Percentiles rank a stretch among this genome's conserved stretches.
Conservation (phyloP, 2,888 invertebrate species). For the Kryphioiulus occultus region DNA sequence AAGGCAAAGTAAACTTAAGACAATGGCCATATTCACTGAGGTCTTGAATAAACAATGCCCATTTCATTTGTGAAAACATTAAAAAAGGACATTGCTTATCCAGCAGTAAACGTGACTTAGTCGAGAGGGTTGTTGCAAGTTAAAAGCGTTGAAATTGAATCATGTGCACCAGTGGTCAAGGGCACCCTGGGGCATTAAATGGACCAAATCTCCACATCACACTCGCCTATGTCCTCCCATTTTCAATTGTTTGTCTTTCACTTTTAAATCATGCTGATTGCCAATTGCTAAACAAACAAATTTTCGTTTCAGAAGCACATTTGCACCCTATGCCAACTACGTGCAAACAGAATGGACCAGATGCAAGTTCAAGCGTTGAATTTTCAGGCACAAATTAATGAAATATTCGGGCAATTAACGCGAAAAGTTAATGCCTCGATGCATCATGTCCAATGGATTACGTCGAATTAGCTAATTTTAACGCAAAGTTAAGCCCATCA, state of each 20-base stretch:
- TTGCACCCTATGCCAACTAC: not conserved
- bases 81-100: not conserved
- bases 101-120: not conserved
- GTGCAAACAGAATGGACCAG: not conserved
- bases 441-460: not conserved
- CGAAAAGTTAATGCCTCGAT: not conserved
- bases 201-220: slow-evolving; percentile 20
- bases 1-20: not conserved
- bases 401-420: not conserved
- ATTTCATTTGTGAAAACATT: not conserved
- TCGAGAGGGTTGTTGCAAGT: not conserved
- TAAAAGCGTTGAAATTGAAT: not conserved
- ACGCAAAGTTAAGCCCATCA: not conserved
- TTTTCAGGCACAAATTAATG: not conserved
- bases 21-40: not conserved
- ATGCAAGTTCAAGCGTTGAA: not conserved
- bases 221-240: not conserved
- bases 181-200: slow-evolving; percentile 16
- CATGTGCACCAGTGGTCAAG: slow-evolving; percentile 2
- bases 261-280: slow-evolving; percentile 9
- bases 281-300: not conserved
- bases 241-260: not conserved
- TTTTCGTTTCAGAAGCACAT: slow-evolving; percentile 17
- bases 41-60: not conserved
- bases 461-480: not conserved